Conservation (phyloP, 2,888 invertebrate species). For the Dilophus febrilis region DNA sequence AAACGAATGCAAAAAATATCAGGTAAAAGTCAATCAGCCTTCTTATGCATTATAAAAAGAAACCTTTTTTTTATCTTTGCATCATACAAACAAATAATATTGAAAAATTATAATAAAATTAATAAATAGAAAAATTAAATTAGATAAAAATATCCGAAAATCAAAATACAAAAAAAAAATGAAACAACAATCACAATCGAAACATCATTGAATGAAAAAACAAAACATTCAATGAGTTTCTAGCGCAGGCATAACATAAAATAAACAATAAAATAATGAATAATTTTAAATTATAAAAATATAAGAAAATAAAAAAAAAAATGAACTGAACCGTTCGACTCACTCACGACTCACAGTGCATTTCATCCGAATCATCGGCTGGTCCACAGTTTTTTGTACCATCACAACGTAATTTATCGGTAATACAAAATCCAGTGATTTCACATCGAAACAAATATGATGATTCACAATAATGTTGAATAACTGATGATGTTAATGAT, state of each 20-base stretch:
- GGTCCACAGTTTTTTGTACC: conserved; percentile 59
- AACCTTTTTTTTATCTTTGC: too few species aligned
- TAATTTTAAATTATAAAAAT: conserved; percentile 4
- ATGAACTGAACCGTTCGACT: conserved; percentile 35
- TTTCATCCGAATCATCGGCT: conserved; percentile 32
- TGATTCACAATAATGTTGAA: conserved; percentile 30
- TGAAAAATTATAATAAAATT: too few species aligned
- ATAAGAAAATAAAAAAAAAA: conserved; percentile 17
- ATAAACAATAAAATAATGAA: conserved; percentile 9
- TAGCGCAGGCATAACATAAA: background rate
- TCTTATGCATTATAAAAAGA: too few species aligned
- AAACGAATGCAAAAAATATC: too few species aligned
- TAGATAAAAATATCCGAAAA: too few species aligned
- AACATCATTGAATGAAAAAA: too few species aligned
- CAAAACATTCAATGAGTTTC: too few species aligned
- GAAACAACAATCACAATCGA: too few species aligned
- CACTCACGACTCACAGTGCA: conserved; percentile 35
- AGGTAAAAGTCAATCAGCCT: too few species aligned
- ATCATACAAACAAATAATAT: too few species aligned
- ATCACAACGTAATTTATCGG: conserved; percentile 59
- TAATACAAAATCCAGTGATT: conserved; percentile 61
- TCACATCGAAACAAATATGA: conserved; percentile 56
- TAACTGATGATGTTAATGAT: conserved; percentile 30
- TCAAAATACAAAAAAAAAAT: too few species aligned
- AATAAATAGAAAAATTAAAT: too few species aligned